Conservation (phyloP, 1,140 invertebrate species). For the Thalassaphorura encarpata region DNA sequence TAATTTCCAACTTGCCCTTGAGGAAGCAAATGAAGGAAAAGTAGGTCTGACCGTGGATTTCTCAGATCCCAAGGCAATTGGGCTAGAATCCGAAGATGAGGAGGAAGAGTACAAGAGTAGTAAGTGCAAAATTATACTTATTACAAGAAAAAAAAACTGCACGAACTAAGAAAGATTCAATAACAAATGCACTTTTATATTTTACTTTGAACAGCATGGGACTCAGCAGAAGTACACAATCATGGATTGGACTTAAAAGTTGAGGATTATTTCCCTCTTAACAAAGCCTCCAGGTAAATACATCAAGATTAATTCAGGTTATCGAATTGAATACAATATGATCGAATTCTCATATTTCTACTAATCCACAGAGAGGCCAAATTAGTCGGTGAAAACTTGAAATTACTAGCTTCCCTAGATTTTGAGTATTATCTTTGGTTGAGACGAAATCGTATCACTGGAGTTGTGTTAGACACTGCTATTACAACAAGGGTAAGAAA, state of each 20-base stretch:
- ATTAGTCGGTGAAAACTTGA: constrained; percentile 10
- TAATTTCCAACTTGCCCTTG: constrained; percentile 35
- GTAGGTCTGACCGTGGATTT: not conserved
- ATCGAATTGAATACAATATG: not conserved
- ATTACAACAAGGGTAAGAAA: constrained; percentile 1
- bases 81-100: constrained; percentile 4
- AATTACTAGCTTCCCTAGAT: constrained; percentile 20
- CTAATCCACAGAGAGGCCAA: constrained; percentile 8
- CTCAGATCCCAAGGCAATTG: not conserved
- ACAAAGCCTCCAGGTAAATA: constrained; percentile 10
- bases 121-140: too few species aligned
- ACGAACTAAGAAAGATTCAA: not conserved
- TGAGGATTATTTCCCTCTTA: constrained; percentile 19
- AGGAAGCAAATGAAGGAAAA: constrained; percentile 13
- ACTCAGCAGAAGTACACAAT: not conserved
- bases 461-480: constrained; percentile 1
- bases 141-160: not conserved
- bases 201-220: not conserved
- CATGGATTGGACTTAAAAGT: constrained; percentile 5
- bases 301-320: not conserved
- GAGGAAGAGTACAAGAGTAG: constrained; percentile 1
- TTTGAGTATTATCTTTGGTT: constrained; percentile 21
- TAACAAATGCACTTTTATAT: not conserved
- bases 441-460: constrained; percentile 5
- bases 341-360: not conserved